Percentiles rank a stretch among this genome's conserved stretches.
phyloP scores from a whole-genome alignment of 2,113 vertebrate genomes.

The Neoarius graeffei region DNA sequence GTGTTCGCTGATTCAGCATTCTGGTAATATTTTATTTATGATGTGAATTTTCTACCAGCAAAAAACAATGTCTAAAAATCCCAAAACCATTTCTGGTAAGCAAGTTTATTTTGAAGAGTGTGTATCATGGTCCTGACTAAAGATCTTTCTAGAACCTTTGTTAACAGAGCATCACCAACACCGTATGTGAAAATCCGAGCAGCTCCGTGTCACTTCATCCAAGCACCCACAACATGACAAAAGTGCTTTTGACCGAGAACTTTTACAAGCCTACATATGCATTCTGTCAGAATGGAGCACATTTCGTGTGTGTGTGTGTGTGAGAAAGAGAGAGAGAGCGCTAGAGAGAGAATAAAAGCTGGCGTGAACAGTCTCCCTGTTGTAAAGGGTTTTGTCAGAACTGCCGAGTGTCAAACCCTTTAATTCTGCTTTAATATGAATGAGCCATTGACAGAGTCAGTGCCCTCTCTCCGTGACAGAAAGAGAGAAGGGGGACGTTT shows the following conservation, averaged over 20 bases:
- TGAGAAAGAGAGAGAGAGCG: conserved; percentile 25
- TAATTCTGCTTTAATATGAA: conserved; percentile 48
- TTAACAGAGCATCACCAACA: neutral
- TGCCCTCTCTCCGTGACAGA: conserved; percentile 9
- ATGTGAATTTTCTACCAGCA: too few species aligned
- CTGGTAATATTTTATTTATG: too few species aligned
- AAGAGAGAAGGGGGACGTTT: neutral
- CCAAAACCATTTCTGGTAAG: neutral
- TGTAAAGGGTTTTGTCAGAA: conserved; percentile 38
- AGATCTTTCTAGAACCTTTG: neutral
- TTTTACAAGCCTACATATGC: conserved; percentile 48
- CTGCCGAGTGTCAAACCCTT: conserved; percentile 20
- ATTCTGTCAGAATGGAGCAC: conserved; percentile 40
- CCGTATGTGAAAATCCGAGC: neutral
- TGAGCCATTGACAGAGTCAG: conserved; percentile 40
- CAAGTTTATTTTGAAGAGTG: neutral
- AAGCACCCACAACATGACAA: conserved; percentile 29
- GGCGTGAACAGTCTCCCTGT: conserved; percentile 43
- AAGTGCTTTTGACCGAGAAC: conserved; percentile 43
- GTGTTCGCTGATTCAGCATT: too few species aligned
- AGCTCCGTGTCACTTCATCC: conserved; percentile 21
- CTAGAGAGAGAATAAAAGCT: conserved; percentile 33
- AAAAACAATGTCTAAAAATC: neutral
- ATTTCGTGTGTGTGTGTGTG: conserved; percentile 35
- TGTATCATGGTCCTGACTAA: neutral